Conservation (phyloP, 2,888 invertebrate species). For the Byasa hedistus region DNA sequence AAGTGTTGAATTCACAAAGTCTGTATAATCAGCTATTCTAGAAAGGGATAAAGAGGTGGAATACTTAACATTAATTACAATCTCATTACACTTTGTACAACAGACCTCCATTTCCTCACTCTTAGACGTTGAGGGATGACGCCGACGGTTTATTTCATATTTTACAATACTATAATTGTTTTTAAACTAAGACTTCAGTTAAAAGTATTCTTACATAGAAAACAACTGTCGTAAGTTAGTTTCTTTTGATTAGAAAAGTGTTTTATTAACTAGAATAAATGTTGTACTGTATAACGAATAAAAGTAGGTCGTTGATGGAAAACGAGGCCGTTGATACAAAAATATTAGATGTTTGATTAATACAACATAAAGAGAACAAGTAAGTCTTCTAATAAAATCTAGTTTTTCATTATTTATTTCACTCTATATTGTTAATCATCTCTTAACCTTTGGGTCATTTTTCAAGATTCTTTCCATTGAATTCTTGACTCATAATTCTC, state of each 20-base stretch:
- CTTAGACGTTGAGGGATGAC: background rate
- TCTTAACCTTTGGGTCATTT: slow-evolving; percentile 8
- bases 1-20: background rate
- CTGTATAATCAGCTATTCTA: background rate
- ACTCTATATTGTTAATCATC: slow-evolving; percentile 17
- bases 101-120: background rate
- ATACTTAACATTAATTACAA: background rate
- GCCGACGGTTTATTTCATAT: background rate
- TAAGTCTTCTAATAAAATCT: too few species aligned
- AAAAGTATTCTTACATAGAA: background rate
- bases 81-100: slow-evolving; percentile 5
- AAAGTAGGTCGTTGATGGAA: too few species aligned
- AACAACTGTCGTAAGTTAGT: background rate
- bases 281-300: too few species aligned
- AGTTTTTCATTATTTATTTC: background rate
- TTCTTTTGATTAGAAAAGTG: background rate
- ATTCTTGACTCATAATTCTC: slow-evolving; percentile 17
- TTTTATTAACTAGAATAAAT: background rate
- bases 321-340: too few species aligned
- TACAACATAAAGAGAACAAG: too few species aligned
- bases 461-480: slow-evolving; percentile 24
- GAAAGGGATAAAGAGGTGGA: background rate
- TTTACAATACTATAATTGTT: background rate
- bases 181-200: background rate
- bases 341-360: too few species aligned